Base-by-base conservation (phyloP, 2,797 vertebrate species). In the Podarcis lilfordi region DNA sequence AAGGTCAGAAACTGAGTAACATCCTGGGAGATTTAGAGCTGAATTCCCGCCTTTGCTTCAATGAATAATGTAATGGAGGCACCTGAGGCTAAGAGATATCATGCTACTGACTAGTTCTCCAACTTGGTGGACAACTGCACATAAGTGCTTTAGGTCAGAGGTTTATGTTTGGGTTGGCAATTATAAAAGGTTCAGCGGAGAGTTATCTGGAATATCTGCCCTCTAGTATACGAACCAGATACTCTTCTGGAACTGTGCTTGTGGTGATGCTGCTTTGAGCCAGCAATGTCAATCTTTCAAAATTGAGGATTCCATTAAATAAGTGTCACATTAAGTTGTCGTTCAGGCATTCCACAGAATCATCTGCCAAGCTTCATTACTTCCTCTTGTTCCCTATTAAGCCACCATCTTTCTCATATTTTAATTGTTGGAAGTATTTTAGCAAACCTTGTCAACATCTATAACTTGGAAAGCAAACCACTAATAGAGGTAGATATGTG, bases 341-440 rank as follows among this genome's bases (percentile, higher is more conserved):
- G 45, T 87, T 90, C 88, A 77, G 86, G 35, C 7, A 90, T 93
- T 78, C 84, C 89, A 85, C 61, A 71, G 91, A 66, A 45, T 69
- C 0, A 0, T 88, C 89, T 86, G 90, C 84, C 84, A 83, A 91
- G 84, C 61, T 0, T 2, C 85, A 89, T 92, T 0, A 4, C 90
- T 92, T 92, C 64, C 92, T 92, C 32, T 71, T 40, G 50, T 55
- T n/a, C 79, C 71, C 88, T 85, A 3, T 94, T 93, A 92, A 86
- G 84, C n/a, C 88, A 69, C 89, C 32, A 45, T 91, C 66, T 91
- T 88, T 91, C 64, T 90, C 88, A 91, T 91, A 77, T 72, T 92
- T 94, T 88, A 91, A 93, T 93, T 71, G 89, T 50, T 61, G 86
- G 59, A 71, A 69, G 3, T 81, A 87, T 93, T 86, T 55, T 81